A percentile compares a stretch with the other conserved stretches of the same genome.
Evolutionary conservation across 2,113 vertebrate species (phyloP).

Genomic region (Mustelus asterias): DNA sequence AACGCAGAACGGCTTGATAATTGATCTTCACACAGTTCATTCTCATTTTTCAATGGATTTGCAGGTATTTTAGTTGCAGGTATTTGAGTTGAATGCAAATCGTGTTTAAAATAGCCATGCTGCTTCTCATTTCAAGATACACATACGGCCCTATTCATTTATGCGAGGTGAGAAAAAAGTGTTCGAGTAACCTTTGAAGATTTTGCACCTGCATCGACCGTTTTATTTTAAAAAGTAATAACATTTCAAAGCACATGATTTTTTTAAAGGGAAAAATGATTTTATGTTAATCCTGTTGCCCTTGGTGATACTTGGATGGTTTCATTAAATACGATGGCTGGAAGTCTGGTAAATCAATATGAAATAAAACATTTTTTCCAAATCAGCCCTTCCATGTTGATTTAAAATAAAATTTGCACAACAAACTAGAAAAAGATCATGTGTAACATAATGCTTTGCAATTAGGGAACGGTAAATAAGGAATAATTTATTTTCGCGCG

Average conservation of each 20-base stretch:
- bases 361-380: neutral
- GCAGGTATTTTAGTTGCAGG: conserved; percentile 17
- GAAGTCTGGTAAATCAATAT: conserved; percentile 11
- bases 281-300: conserved; percentile 21
- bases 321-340: conserved; percentile 16
- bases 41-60: conserved; percentile 28
- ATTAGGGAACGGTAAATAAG: conserved; percentile 23
- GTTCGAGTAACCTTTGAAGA: conserved; percentile 23
- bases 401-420: conserved; percentile 20
- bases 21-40: conserved; percentile 27
- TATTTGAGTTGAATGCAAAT: conserved; percentile 31
- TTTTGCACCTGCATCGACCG: conserved; percentile 36
- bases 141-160: neutral
- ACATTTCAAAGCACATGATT: conserved; percentile 17
- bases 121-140: neutral
- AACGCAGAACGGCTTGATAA: conserved; percentile 24
- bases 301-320: conserved; percentile 15
- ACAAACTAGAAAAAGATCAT: conserved; percentile 10
- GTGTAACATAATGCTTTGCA: conserved; percentile 14
- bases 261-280: conserved; percentile 20
- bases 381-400: conserved; percentile 7
- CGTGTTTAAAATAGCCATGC: conserved; percentile 17
- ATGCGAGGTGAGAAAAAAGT: conserved; percentile 26
- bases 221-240: conserved; percentile 23
- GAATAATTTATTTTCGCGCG: neutral